phyloP scores from a whole-genome alignment of 1,140 invertebrate genomes.

The Lepidurus couesii region DNA sequence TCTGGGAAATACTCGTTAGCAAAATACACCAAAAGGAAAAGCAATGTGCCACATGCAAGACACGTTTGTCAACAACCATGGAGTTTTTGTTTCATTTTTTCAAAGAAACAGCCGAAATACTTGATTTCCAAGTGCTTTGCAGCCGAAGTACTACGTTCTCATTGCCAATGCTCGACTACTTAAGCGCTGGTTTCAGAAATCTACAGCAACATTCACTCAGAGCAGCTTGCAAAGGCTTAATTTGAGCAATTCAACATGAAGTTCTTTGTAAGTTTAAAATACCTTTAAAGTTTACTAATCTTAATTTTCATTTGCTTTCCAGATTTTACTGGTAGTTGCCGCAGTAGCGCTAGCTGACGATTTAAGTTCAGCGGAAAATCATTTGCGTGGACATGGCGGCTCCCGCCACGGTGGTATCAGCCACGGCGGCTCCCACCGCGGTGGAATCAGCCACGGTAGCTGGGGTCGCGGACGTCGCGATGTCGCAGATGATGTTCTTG shows the following conservation, averaged over 20 bases:
- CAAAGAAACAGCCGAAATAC: background rate
- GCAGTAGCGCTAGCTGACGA: background rate
- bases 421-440: background rate
- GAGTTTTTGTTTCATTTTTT: background rate
- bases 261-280: background rate
- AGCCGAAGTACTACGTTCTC: background rate
- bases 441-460: no score
- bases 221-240: background rate
- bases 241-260: background rate
- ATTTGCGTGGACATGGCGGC: background rate
- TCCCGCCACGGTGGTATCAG: background rate
- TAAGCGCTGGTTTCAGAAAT: background rate
- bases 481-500: no score
- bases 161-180: background rate
- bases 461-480: no score
- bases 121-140: background rate
- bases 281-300: background rate
- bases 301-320: background rate
- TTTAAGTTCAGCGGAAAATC: background rate
- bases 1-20: no score
- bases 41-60: no score
- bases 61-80: background rate
- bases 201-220: background rate
- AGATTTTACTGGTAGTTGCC: background rate
- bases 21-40: no score